These are phyloP conservation scores for Siniperca knerii DNA, from an alignment of 2,113 vertebrate species.

Conservation along the genomic window DNA sequence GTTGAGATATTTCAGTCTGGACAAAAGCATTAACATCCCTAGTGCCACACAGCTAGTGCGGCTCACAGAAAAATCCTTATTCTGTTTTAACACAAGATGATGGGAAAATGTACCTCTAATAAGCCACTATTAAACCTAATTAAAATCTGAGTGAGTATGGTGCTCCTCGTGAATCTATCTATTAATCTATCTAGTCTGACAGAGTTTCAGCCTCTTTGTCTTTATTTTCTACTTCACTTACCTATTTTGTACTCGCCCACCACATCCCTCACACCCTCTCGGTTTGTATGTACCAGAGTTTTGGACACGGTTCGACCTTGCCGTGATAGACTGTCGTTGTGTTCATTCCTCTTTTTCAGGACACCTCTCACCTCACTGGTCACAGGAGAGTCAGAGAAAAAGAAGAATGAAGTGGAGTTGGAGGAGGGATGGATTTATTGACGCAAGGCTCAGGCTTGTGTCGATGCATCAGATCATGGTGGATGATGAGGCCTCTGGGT, in stretches of 20 bases:
- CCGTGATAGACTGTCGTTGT: constrained; percentile 89
- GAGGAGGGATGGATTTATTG: constrained; percentile 95
- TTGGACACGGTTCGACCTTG: constrained; percentile 90
- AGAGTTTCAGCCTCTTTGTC: constrained; percentile 40
- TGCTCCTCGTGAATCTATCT: constrained; percentile 8
- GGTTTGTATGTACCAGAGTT: constrained; percentile 68
- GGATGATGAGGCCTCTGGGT: constrained; percentile 93
- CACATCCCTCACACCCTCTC: constrained; percentile 31
- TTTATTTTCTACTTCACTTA: constrained; percentile 40
- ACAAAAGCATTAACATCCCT: background rate
- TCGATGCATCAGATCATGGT: constrained; percentile 95
- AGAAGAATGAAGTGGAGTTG: constrained; percentile 84
- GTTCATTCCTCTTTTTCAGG: constrained; percentile 72
- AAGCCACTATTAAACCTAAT: background rate
- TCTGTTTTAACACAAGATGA: background rate
- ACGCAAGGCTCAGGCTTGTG: constrained; percentile 89
- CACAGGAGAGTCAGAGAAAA: constrained; percentile 66
- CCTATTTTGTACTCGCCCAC: constrained; percentile 35
- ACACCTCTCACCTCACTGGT: constrained; percentile 75
- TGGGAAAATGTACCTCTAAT: background rate
- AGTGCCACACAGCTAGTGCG: background rate
- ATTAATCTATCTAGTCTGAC: constrained; percentile 2
- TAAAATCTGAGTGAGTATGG: background rate
- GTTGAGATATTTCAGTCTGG: background rate
- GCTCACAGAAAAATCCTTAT: background rate